Evolutionary conservation across 2,888 invertebrate species (phyloP), one percentile per base, ranked within the genome.

Genomic region (Tachina lurida): DNA sequence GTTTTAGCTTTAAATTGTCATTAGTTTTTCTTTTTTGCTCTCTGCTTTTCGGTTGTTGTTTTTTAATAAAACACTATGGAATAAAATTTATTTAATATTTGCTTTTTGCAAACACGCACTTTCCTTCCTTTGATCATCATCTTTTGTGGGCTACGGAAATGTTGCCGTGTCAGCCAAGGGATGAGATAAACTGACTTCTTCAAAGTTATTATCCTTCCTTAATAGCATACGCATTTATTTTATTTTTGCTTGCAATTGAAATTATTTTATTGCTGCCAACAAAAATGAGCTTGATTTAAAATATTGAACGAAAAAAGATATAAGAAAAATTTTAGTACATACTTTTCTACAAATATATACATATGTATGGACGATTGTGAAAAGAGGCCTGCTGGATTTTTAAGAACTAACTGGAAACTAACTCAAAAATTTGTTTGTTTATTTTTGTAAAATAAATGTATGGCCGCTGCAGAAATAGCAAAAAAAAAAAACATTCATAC

Each of bases 91-190:
- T 74, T 74, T 78, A 47, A 60, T 60, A 67, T 70, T 76, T 71
- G 65, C 70, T 58, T 43, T 75, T 79, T 68, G 63, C 49, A 80
- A 79, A 71, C 75, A 80, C 84, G 84, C 74, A 79, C 31, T 70
- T 70, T 68, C 52, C 60, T 67, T 73, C 47, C 56, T 65, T 56
- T 73, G 43, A 58, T 52, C n/a, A n/a, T n/a, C n/a, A 31, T 67
- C 43, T 45, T 68, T 52, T 68, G 31, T 54, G 22, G 41, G 13
- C n/a, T 17, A 41, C 47, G 73, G 73, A 65, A 58, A 74, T 80
- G 13, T 43, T 80, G 65, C 49, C 31, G 47, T 45, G 71, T 67
- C 43, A 45, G 63, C 43, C 49, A 58, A 19, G 41, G 43, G 45
- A 67, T 43, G 10, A 52, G 43, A 67, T 63, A 74, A 80, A 67